Base-by-base conservation (phyloP, 30 jellyfish, hydroid and myxozoan species). In the Nemopilema nomurai region DNA sequence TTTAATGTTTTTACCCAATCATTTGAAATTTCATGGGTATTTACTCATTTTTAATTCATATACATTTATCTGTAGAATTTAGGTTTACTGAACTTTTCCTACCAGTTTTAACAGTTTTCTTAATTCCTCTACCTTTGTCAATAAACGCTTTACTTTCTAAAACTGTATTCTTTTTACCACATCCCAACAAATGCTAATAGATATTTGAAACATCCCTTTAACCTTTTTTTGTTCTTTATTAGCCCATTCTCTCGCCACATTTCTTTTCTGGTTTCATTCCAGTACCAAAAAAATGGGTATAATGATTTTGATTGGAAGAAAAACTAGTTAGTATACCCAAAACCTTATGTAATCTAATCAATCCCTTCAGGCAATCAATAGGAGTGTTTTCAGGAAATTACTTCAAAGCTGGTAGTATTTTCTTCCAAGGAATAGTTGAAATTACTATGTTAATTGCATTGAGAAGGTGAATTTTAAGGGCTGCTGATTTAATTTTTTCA, bases 111-210 rank as follows among this genome's bases (percentile, higher is more conserved):
- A 3, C 57, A 41, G 6, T 41, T 41, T 41, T 41, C 57, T 41
- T 41, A 41, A 41, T 41, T 41, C 57, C 13, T 41, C 13, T 6
- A 41, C 9, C 57, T 41, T 41, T 41, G 6, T 41, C 13, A 13
- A 13, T 41, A 63, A 71, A 27, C 65, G 21, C 29, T 71, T 71
- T 27, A 71, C 41, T 23, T 25, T 71, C 31, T 71, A 71, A 22
- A 65, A 71, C 28, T 1, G 28, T 71, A 65, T 71, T 71, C 81
- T 71, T 71, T 71, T 71, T 25, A 25, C 66, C 13, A 71, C 18
- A 71, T 41, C 57, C 13, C 57, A 41, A 41, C 13, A 41, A 41
- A 41, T 3, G 57, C 57, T 41, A 13, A 41, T 41, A 41, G 57
- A 41, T n/a, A n/a, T n/a, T 41, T 41, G 57, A 3, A 41, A 41